Conservation (phyloP, 30 jellyfish, hydroid and myxozoan genomes). For the Turritopsis dohrnii region DNA sequence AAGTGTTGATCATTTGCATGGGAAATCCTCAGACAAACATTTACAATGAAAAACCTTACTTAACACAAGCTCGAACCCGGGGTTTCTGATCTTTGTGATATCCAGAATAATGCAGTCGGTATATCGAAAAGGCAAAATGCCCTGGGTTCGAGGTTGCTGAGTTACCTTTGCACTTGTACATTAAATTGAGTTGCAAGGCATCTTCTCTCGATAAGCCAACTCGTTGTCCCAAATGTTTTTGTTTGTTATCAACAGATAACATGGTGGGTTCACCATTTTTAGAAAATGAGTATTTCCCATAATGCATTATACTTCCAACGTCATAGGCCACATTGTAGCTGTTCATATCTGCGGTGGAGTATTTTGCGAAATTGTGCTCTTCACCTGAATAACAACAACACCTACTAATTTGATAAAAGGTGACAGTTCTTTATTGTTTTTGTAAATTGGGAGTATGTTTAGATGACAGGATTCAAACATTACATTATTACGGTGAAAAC, state of each 20-base stretch:
- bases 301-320: conserved; percentile 45
- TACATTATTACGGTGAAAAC: no score
- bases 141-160: no score
- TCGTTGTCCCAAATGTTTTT: conserved; percentile 40
- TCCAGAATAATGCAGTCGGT: no score
- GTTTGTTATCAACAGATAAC: conserved; percentile 29
- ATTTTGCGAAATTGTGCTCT: conserved; percentile 46
- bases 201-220: conserved; percentile 36
- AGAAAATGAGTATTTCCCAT: conserved; percentile 54
- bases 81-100: no score
- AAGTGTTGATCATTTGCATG: no score
- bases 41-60: no score
- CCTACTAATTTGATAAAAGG: not conserved
- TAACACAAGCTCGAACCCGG: no score
- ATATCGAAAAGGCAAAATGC: no score
- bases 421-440: no score
- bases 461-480: no score
- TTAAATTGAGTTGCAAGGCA: conserved; percentile 39
- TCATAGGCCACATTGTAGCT: conserved; percentile 33
- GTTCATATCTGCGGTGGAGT: conserved; percentile 34
- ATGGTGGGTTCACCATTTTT: conserved; percentile 62
- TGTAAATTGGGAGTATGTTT: no score
- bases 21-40: no score
- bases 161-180: conserved; percentile 59
- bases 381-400: conserved; percentile 32